These are phyloP conservation scores for Cynocephalus volans DNA, from an alignment of 2,113 vertebrate species.

Conservation along the genomic window DNA sequence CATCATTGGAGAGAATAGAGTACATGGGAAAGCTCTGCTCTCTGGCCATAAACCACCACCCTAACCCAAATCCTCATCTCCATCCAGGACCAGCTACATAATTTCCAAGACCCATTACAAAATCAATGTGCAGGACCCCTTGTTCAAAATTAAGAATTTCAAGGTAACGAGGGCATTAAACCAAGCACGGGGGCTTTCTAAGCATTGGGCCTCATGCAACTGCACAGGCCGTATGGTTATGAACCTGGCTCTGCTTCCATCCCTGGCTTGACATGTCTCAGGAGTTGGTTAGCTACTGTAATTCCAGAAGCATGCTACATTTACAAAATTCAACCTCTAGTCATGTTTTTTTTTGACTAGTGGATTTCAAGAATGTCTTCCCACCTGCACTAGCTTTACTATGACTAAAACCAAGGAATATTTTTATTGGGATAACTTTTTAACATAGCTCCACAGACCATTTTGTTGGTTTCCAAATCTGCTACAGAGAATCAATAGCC, in stretches of 20 bases:
- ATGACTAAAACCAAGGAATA: background rate
- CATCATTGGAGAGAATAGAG: background rate
- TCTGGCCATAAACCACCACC: background rate
- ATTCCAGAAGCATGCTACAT: background rate
- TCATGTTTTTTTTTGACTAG: background rate
- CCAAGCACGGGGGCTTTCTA: background rate
- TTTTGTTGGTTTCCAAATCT: background rate
- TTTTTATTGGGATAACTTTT: background rate
- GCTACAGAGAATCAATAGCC: background rate
- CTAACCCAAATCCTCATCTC: background rate
- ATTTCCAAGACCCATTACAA: background rate
- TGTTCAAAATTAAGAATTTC: background rate
- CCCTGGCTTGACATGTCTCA: background rate
- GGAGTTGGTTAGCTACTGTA: background rate
- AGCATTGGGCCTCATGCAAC: background rate
- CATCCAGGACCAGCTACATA: background rate
- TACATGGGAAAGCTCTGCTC: background rate
- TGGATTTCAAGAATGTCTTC: background rate
- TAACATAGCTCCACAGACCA: background rate
- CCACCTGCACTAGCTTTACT: background rate
- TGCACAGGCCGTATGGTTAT: background rate
- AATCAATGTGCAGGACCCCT: background rate
- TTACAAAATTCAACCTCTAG: background rate
- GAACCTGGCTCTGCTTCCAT: background rate
- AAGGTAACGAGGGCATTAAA: background rate